Base-by-base conservation (phyloP, 1,140 invertebrate genomes). In the Mycetomoellerius zeteki region DNA sequence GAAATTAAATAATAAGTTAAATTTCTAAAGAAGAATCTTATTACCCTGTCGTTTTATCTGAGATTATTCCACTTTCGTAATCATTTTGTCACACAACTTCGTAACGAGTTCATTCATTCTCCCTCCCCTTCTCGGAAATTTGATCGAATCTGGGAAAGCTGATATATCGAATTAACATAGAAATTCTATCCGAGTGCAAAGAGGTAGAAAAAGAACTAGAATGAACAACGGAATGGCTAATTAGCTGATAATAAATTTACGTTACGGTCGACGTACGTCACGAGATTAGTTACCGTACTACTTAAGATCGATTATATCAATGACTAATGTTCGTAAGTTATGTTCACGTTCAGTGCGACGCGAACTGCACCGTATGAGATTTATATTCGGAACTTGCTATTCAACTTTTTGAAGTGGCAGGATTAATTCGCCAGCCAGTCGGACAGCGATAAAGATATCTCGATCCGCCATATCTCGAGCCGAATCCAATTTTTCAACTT, bases 171-270 rank as follows among this genome's bases (percentile, higher is more conserved):
- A 89, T 89, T 58, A 58, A 89, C 71, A 86, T 52, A 54, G 60
- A 64, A 78, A 73, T 43, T 24, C 58, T 14, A n/a, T 27, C 37
- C 58, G n/a, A 37, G 27, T 69, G 27, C n/a, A 58, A 6, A 37
- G 72, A 33, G 52, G 30, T 19, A n/a, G 16, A 7, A 19, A 10
- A 21, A 4, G 10, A 12, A 71, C 12, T n/a, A 27, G 19, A 56
- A 54, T 6, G 6, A 30, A 65, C 43, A 33, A 16, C 10, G 10
- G 65, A 89, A 85, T 62, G 47, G 58, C 72, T 87, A 89, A 91
- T 92, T 91, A 86, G 78, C 77, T 21, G 80, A 77, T 85, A 6
- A 91, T 92, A 91, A 91, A 86, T 92, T 91, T 54, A 21, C 62
- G 50, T 87, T 88, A 73, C 80, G 65, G 64, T 76, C 14, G 65